Base-by-base conservation (phyloP, 2,888 invertebrate genomes). In the Subacronicta megacephala region DNA sequence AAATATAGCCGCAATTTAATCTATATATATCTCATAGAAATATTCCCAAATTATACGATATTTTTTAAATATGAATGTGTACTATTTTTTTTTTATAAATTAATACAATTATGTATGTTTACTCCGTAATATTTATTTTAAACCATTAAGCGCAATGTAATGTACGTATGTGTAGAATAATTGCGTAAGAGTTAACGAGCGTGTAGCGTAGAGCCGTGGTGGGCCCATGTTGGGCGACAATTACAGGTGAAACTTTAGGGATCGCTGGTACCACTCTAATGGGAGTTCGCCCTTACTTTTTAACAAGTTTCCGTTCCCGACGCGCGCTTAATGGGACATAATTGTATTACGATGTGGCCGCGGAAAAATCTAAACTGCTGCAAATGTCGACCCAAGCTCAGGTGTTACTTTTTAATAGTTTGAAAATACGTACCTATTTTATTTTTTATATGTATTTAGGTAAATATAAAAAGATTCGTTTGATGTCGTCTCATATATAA, bases 211-310 rank as follows among this genome's bases (percentile, higher is more conserved):
- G 72, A 69, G 70, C 26, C 46, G 37, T n/a, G 53, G 37, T n/a
- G 53, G 36, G 31, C 33, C 47, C 53, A 16, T 47, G 33, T 35
- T 15, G 36, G 46, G 68, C 65, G 70, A 80, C 83, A 80, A 86
- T 87, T 85, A 84, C 83, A 81, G 81, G 81, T 78, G 71, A 62
- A 83, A 83, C 77, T 87, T 83, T 78, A 72, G 74, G 83, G 82
- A 77, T 80, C 76, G 69, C 56, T 71, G 77, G 75, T 75, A 67
- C 64, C 73, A 71, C 81, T 65, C 78, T 88, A 88, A 89, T 87
- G 86, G 85, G 82, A 85, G 84, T 88, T 92, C 81, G 75, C 85
- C 80, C 85, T 81, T 84, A 89, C 89, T 92, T 90, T 90, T 88
- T 87, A 90, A 92, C 90, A 89, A 91, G 86, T 90, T 89, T 81